Evolutionary conservation across 2,113 vertebrate genomes (phyloP).

Genomic region (Oenanthe melanoleuca): DNA sequence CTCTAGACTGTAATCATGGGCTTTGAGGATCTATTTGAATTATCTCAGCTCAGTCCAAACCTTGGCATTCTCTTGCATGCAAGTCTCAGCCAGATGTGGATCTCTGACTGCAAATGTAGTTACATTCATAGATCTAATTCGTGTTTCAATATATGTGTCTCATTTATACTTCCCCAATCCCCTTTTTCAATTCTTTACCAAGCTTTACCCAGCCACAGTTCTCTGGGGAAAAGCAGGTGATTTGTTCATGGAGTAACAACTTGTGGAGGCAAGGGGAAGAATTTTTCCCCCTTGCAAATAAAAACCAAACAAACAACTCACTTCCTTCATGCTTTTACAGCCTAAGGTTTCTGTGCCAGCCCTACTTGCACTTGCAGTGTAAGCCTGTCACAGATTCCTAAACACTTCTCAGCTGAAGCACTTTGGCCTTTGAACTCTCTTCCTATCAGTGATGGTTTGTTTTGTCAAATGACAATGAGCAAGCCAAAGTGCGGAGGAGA

Average conservation of each 20-base stretch:
- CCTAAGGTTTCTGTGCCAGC: background rate
- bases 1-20: background rate
- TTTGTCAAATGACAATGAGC: constrained; percentile 63
- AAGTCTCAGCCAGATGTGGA: background rate
- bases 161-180: background rate
- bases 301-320: background rate
- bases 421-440: constrained; percentile 75
- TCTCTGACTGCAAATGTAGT: background rate
- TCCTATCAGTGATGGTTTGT: constrained; percentile 58
- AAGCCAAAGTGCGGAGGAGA: constrained; percentile 56
- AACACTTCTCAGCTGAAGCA: constrained; percentile 66
- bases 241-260: background rate
- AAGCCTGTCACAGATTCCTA: constrained; percentile 37
- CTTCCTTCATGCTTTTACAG: background rate
- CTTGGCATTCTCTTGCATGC: background rate
- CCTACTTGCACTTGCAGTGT: background rate
- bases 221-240: background rate
- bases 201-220: background rate
- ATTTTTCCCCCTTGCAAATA: background rate
- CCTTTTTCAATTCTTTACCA: background rate
- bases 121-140: background rate
- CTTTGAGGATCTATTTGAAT: background rate
- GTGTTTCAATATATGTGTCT: background rate
- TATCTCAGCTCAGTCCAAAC: background rate
- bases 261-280: background rate